Percentiles rank a stretch among this genome's conserved stretches.
Conservation (phyloP, 1,140 invertebrate genomes). For the Mamestra configurata region DNA sequence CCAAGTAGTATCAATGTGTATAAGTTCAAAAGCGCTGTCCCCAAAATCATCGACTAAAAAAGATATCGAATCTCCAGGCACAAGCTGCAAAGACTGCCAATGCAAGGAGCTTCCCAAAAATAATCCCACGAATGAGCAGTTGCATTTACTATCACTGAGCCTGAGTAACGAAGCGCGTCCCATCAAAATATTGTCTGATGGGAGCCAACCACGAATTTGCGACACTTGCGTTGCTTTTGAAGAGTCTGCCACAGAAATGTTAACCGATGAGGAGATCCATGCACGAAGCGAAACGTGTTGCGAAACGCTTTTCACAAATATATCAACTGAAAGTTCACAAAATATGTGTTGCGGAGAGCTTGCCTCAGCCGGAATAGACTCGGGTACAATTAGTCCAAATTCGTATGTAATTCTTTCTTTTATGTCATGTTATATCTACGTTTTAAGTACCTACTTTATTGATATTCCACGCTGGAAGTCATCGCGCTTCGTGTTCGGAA, state of each 20-base stretch:
- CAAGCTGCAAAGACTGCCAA: too few relatives aligned
- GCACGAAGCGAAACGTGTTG: neutral
- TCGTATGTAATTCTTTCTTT: conserved; percentile 3
- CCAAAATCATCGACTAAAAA: too few relatives aligned
- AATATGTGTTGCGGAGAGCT: neutral
- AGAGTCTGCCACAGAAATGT: neutral
- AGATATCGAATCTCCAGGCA: too few relatives aligned
- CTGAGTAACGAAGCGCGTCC: neutral
- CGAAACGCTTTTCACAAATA: neutral
- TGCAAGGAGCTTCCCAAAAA: too few relatives aligned
- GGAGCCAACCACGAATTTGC: neutral
- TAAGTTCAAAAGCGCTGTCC: too few relatives aligned
- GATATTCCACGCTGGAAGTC: neutral
- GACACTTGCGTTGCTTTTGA: neutral
- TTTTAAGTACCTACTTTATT: too few relatives aligned
- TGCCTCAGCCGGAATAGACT: neutral
- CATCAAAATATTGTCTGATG: neutral
- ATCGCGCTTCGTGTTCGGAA: conserved; percentile 4
- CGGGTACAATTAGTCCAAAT: neutral
- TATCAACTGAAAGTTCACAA: neutral
- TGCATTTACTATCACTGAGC: neutral
- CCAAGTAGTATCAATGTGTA: neutral
- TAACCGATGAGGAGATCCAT: neutral
- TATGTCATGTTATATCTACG: neutral
- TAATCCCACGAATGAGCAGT: neutral